phyloP scores from a whole-genome alignment of 2,797 vertebrate genomes.

The Myotis findleyi region DNA sequence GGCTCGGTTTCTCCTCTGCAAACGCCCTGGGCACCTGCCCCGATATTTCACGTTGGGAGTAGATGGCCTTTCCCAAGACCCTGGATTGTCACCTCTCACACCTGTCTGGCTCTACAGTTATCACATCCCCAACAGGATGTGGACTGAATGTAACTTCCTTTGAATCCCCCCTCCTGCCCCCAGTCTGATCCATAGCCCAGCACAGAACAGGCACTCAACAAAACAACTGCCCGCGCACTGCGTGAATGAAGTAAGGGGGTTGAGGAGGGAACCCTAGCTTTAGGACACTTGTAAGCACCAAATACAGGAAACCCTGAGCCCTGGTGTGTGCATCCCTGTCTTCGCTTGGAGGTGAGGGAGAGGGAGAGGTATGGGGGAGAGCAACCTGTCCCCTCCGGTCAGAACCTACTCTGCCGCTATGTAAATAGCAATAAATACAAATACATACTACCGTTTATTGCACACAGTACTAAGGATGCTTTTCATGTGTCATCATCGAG shows the following conservation, averaged over 20 bases:
- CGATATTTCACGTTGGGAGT: neutral
- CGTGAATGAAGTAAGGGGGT: neutral
- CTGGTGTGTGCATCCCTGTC: neutral
- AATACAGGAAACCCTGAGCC: neutral
- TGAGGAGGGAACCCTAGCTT: neutral
- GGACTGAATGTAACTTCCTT: neutral
- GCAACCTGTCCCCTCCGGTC: neutral
- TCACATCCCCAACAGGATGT: neutral
- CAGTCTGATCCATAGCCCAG: neutral
- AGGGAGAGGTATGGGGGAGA: neutral
- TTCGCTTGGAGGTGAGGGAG: neutral
- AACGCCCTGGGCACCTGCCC: neutral
- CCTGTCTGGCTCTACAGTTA: neutral
- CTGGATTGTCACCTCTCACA: neutral
- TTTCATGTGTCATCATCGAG: neutral
- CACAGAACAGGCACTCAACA: neutral
- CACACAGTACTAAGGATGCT: neutral
- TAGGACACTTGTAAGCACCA: neutral
- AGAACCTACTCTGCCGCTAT: neutral
- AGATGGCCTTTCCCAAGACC: neutral
- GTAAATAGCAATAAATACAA: neutral
- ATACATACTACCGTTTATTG: neutral
- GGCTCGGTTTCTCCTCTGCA: conserved; percentile 13
- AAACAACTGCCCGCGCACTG: neutral
- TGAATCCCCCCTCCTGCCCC: neutral